Conservation (phyloP, 2,797 vertebrate species). For the Anomalospiza imberbis region DNA sequence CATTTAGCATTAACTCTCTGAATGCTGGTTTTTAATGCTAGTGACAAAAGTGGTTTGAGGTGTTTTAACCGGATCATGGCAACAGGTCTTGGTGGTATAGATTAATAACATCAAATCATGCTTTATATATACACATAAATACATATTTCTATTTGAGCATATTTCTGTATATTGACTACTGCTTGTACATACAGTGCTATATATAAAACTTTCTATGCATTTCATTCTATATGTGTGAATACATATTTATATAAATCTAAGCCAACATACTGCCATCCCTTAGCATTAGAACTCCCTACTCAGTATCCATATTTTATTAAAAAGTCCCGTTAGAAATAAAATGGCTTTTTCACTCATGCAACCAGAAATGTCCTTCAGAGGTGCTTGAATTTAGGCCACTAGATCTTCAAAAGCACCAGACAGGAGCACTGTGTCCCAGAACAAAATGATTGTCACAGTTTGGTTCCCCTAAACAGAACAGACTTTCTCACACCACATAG, state of each 20-base stretch:
- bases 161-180: neutral
- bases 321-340: neutral
- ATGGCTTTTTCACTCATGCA: neutral
- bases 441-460: conserved; percentile 17
- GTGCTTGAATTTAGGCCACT: neutral
- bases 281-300: neutral
- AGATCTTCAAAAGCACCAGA: conserved; percentile 5
- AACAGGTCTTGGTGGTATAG: neutral
- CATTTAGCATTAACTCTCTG: neutral
- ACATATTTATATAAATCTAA: neutral
- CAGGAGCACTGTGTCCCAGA: neutral
- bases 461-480: neutral
- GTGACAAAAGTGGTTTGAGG: neutral
- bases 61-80: neutral
- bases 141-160: neutral
- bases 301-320: neutral
- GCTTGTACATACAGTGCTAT: neutral
- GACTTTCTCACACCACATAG: neutral
- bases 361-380: neutral
- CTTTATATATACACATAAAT: neutral
- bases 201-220: neutral
- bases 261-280: neutral
- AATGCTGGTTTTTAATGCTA: neutral
- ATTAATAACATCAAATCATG: neutral
- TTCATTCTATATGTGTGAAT: neutral